A percentile compares a stretch with the other conserved stretches of the same genome.
phyloP scores from a whole-genome alignment of 2,113 vertebrate species.

The Centropus bengalensis region DNA sequence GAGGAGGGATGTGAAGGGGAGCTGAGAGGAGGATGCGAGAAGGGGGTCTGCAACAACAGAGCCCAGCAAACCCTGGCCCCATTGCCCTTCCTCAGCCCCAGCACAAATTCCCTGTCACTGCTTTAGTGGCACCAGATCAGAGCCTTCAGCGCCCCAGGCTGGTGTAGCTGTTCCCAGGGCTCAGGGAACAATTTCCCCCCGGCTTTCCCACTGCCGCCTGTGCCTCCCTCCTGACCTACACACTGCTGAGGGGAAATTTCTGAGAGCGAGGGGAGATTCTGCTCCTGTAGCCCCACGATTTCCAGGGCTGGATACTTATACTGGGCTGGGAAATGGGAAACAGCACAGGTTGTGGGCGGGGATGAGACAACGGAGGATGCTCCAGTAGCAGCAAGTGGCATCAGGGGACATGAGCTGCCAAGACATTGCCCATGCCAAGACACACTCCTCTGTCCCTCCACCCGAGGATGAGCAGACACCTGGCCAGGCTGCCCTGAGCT shows the following conservation, averaged over 20 bases:
- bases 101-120: neutral
- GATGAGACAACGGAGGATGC: accelerated
- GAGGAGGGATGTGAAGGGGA: neutral
- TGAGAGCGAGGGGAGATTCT: neutral
- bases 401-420: neutral
- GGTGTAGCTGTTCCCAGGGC: neutral
- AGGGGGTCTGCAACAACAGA: neutral
- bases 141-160: accelerated
- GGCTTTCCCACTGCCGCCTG: accelerated
- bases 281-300: accelerated
- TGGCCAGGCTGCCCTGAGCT: neutral
- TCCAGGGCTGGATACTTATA: neutral
- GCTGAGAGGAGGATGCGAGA: neutral
- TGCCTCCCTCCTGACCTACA: neutral
- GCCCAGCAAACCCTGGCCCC: neutral
- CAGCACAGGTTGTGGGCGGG: neutral
- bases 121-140: accelerated
- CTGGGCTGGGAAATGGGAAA: accelerated
- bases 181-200: accelerated
- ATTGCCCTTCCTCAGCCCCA: neutral
- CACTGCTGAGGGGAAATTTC: neutral
- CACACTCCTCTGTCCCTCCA: accelerated
- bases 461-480: accelerated
- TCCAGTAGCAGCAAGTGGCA: accelerated
- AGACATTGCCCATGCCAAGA: neutral